A percentile compares a stretch with the other conserved stretches of the same genome.
phyloP scores from a whole-genome alignment of 2,113 vertebrate species.

The Uropsilus gracilis region DNA sequence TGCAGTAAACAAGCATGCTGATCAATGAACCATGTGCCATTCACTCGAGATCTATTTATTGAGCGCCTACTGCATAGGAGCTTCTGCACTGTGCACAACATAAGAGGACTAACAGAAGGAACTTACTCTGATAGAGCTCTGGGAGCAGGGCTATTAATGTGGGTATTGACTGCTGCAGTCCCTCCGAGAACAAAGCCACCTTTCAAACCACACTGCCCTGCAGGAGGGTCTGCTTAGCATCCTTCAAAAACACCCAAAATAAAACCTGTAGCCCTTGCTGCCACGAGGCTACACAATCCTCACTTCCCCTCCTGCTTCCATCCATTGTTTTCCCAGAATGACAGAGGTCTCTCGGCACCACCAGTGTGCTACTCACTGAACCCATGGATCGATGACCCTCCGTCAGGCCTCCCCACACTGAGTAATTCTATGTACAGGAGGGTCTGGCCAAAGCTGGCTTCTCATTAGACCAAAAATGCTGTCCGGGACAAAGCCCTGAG shows the following conservation, averaged over 20 bases:
- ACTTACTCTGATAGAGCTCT: neutral
- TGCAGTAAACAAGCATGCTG: neutral
- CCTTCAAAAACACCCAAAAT: neutral
- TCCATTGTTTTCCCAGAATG: neutral
- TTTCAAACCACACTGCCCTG: neutral
- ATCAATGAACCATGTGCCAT: accelerated
- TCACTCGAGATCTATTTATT: neutral
- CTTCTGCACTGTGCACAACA: neutral
- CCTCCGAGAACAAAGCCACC: constrained; percentile 22
- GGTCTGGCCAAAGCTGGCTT: neutral
- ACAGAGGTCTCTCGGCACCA: neutral
- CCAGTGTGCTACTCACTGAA: neutral
- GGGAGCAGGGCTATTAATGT: neutral
- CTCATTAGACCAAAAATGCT: neutral
- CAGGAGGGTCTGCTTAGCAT: neutral
- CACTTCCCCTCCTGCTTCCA: neutral
- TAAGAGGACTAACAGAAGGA: neutral
- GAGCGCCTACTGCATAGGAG: neutral
- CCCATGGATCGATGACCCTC: neutral
- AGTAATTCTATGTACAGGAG: neutral
- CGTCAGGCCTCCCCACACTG: neutral
- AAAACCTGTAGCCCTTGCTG: neutral
- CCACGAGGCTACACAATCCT: neutral
- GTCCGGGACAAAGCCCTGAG: neutral
- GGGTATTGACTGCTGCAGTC: neutral